Base-by-base conservation (phyloP, 1,140 invertebrate genomes). In the Solenopsis invicta region DNA sequence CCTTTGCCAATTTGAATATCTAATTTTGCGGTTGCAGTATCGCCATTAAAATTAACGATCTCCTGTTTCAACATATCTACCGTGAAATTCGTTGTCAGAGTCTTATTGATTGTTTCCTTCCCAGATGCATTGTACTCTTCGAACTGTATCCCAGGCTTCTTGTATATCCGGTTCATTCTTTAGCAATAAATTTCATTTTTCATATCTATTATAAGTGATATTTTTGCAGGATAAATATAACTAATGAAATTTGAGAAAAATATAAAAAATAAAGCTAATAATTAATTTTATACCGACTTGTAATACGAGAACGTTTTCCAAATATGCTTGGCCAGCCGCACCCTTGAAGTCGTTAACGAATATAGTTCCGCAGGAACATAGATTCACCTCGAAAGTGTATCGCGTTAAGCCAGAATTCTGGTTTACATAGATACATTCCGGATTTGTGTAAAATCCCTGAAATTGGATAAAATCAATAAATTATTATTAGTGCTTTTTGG, bases 41-140 rank as follows among this genome's bases (percentile, higher is more conserved):
- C 98, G 4, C 98, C 98, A 89, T 97, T 97, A 94, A 98, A 98
- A 29, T 97, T 98, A 24, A 98, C 97, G n/a, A 97, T 97, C 90
- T 98, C 97, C 92, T 97, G 97, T 85, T 97, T 97, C 71, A 98
- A 93, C 97, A 98, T 98, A 34, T 97, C 98, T 1, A 98, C 97
- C 66, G 96, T 97, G 10, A 98, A 94, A 4, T 97, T 97, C 1
- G 97, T 97, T 0, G 97, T 97, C 37, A 98, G 93, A 13, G 97
- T 96, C 92, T 98, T 97, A 24, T 97, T 97, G 59, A 98, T n/a
- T 94, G 88, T 97, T 97, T 13, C 97, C 97, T 96, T 98, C 97
- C 97, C 97, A 98, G 16, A 98, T 94, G 94, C 98, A 98, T 78
- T 97, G 96, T 0, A 98, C 97, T 69, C 97, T 96, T 56, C 97